A percentile compares a stretch with the other conserved stretches of the same genome.
Conservation (phyloP, 2,113 vertebrate genomes). For the Motacilla tschutschensis region DNA sequence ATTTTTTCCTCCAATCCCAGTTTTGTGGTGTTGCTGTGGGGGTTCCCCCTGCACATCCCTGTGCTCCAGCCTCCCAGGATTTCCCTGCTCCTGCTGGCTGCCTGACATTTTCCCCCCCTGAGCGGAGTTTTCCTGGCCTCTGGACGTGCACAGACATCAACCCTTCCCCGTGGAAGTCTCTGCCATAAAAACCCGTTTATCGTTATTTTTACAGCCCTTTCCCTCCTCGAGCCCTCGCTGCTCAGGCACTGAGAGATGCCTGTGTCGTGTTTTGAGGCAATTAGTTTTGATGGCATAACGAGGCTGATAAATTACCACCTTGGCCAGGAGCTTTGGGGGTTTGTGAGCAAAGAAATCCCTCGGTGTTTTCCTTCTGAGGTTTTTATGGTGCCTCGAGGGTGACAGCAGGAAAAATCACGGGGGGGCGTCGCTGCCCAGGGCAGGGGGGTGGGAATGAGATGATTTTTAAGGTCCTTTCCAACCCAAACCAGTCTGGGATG, state of each 20-base stretch:
- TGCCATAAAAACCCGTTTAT: neutral
- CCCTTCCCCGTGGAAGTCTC: neutral
- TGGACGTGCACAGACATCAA: neutral
- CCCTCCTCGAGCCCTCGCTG: neutral
- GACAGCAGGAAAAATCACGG: fast-evolving
- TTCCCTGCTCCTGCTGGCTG: fast-evolving
- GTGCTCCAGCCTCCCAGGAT: neutral
- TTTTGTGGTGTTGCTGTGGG: fast-evolving
- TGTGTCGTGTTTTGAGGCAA: neutral
- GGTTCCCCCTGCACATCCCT: neutral
- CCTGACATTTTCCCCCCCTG: neutral
- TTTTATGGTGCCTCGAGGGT: fast-evolving
- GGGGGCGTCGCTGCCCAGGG: too few species aligned
- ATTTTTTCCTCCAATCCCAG: neutral
- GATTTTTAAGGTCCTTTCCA: neutral
- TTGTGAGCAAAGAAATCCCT: neutral
- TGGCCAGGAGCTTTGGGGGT: neutral
- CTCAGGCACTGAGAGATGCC: neutral
- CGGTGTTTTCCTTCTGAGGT: neutral
- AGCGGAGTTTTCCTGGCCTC: neutral
- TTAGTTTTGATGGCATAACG: neutral
- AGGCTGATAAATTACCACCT: neutral
- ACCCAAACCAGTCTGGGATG: neutral
- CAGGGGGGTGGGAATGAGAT: too few species aligned
- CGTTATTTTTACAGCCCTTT: neutral